Evolutionary conservation across 2,113 vertebrate genomes (phyloP), one percentile per base, ranked within the genome.

Genomic region (Megaptera novaeangliae): DNA sequence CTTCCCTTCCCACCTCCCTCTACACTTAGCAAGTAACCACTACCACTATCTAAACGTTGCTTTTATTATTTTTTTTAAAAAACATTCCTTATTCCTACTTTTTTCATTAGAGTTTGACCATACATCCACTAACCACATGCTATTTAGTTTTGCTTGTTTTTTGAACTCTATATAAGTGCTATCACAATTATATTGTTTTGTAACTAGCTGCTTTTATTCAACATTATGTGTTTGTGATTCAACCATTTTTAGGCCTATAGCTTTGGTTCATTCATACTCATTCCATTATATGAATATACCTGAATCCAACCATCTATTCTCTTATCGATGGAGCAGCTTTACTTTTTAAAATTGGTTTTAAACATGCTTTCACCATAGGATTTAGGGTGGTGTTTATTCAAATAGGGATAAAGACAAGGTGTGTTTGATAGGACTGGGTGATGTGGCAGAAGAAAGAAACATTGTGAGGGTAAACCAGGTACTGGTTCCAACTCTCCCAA

Each of bases 121-220:
- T 14, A 41, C 31, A 71, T 36, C n/a, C 69, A 46, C 18, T 59
- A 74, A 57, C 13, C 39, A 41, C 18, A 17, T 17, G 74, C 66
- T 69, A 59, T 17, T 96, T 69, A 81, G 63, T 90, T 81, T 66
- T 52, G n/a, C 8, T 93, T 46, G n/a, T 66, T 41, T 84, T 92
- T 82, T 77, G 41, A 95, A 21, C 44, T 9, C 34, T 27, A 12
- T 39, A 20, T 72, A 68, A 92, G 90, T 63, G 41, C 25, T 77
- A 12, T 52, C 57, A n/a, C 6, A 61, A 20, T 25, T 52, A 8
- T 21, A 36, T n/a, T 46, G 77, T 52, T 96, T 72, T 20, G 57
- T 44, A 81, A 80, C 15, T 68, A 89, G 31, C 9, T 93, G 12
- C 41, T 89, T 95, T 86, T 57, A 81, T 74, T 85, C 85, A 91